phyloP scores from a whole-genome alignment of 1,140 invertebrate genomes.

The Drosophila azteca region DNA sequence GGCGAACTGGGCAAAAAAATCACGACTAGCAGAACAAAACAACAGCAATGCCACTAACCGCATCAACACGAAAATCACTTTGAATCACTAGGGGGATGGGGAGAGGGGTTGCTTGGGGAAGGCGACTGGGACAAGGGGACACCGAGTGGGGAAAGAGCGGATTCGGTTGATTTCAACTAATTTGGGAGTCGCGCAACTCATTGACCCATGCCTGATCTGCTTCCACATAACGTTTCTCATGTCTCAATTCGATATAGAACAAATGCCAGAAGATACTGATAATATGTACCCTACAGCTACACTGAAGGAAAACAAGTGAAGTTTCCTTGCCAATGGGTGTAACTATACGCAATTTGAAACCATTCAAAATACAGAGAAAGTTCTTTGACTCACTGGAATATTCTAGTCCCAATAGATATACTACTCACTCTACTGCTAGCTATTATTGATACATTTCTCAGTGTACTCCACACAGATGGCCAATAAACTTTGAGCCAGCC shows the following conservation, averaged over 20 bases:
- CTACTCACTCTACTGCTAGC: no score
- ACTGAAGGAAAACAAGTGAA: no score
- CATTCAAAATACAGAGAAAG: no score
- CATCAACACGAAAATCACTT: slow-evolving; percentile 70
- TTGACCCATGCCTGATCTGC: slow-evolving; percentile 55
- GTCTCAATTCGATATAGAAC: slow-evolving; percentile 59
- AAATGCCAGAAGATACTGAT: slow-evolving; percentile 14
- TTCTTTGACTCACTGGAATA: no score
- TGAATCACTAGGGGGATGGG: slow-evolving; percentile 30
- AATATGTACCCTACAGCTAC: no score
- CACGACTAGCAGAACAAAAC: slow-evolving; percentile 59
- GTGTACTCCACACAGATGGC: slow-evolving; percentile 45
- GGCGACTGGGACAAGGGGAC: not conserved
- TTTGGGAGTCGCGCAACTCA: slow-evolving; percentile 65
- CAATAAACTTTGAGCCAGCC: slow-evolving; percentile 17
- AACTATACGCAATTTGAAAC: no score
- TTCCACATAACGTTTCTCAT: slow-evolving; percentile 34
- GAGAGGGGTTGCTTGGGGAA: not conserved
- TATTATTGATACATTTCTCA: slow-evolving; percentile 2
- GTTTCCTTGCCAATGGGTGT: no score
- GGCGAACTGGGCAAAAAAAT: slow-evolving; percentile 75
- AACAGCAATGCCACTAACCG: slow-evolving; percentile 46
- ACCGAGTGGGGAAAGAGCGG: not conserved
- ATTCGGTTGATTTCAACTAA: slow-evolving; percentile 62
- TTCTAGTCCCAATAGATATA: no score